Evolutionary conservation across 2,888 invertebrate genomes (phyloP), one percentile per base, ranked within the genome.

Genomic region (Chymomyza amoena): DNA sequence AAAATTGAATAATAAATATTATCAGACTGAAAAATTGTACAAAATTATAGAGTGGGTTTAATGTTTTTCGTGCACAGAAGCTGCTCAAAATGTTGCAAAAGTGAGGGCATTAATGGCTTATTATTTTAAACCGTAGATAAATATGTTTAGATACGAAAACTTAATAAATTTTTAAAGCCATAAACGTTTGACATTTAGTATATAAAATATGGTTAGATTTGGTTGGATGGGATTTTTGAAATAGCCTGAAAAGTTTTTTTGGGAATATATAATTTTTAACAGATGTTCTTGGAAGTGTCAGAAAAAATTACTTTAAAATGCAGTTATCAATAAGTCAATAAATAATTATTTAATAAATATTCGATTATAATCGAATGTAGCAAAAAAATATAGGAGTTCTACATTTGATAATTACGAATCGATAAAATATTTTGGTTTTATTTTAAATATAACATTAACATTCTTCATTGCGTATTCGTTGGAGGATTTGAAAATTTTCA

Each of bases 1-100:
- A 80, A 87, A 84, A 84, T 84, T 84, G 82, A 84, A 84, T 84
- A 87, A 84, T 87, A 84, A 82, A 87, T 87, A 84, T 78, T 84
- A 84, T 84, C 87, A 70, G 68, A 62, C 75, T 13, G 65, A 71
- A 69, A 87, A 78, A 75, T 79, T 78, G 73, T 70, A 72, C 70
- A 72, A 86, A 84, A 80, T 78, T 78, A 75, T 77, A 66, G 62
- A 25, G 9, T 57, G 57, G 57, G 13, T 18, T 57, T 57, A 25
- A 25, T 13, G 25, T 9, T 57, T 45, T 57, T 20, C n/a, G 18
- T n/a, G 20, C 54, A 54, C 57, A 57, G 57, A 57, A 57, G 57
- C 57, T 25, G 57, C 57, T 25, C n/a, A 57, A 57, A 57, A 3
- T 18, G 20, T 25, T 25, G 57, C 57, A 57, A 57, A 57, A 57